Percentiles rank a stretch among this genome's conserved stretches.
Conservation (phyloP, 2,797 vertebrate genomes). For the Semaprochilodus insignis region DNA sequence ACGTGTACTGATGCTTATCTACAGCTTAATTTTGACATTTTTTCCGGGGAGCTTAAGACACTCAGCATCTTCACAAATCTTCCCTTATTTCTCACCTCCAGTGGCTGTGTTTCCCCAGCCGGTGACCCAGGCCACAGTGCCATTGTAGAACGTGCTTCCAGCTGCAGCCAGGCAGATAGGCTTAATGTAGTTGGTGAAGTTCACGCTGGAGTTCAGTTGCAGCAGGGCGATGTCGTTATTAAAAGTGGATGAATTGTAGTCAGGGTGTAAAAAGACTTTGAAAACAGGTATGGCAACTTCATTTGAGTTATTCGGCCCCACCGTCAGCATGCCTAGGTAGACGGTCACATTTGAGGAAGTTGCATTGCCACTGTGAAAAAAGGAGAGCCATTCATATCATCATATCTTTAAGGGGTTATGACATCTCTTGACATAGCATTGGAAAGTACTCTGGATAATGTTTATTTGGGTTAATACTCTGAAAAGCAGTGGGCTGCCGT, state of each 20-base stretch:
- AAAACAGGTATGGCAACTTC: not conserved
- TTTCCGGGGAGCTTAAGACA: too few relatives aligned
- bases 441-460: not conserved
- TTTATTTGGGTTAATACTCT: not conserved
- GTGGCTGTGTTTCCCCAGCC: fast-evolving
- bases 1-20: too few relatives aligned
- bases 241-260: fast-evolving
- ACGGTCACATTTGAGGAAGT: not conserved
- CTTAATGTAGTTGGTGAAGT: not conserved
- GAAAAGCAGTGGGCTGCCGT: constrained; percentile 45
- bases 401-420: too few relatives aligned
- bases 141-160: constrained; percentile 22
- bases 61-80: not conserved
- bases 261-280: not conserved
- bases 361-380: not conserved
- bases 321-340: constrained; percentile 27
- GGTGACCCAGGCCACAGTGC: not conserved
- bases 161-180: constrained; percentile 52
- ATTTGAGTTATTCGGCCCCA: fast-evolving
- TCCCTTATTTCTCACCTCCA: constrained; percentile 20
- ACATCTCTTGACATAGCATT: too few relatives aligned
- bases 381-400: not conserved
- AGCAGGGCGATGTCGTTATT: constrained; percentile 52
- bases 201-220: constrained; percentile 16
- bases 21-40: too few relatives aligned